phyloP scores from a whole-genome alignment of 2,888 invertebrate species.

The Polylopha cassiicola region DNA sequence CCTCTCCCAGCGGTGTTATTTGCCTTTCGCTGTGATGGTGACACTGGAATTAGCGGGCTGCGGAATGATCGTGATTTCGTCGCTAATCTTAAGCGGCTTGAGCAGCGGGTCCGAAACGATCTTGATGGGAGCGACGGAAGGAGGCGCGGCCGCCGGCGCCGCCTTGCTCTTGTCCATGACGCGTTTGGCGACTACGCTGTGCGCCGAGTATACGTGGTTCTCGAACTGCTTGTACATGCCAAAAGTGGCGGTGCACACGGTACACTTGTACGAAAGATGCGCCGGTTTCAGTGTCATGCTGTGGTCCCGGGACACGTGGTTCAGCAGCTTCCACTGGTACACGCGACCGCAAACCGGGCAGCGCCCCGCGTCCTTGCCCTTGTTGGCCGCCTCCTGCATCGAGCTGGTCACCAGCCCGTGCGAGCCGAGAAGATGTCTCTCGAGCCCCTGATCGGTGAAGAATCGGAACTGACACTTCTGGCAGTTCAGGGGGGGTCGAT shows the following conservation, averaged over 20 bases:
- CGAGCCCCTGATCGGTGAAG: conserved; percentile 97
- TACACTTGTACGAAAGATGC: conserved; percentile 95
- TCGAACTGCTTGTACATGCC: conserved; percentile 98
- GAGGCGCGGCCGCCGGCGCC: conserved; percentile 39
- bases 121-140: conserved; percentile 35
- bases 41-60: conserved; percentile 82
- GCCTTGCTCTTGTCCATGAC: conserved; percentile 87
- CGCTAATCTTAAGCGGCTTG: conserved; percentile 92
- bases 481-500: conserved; percentile 95
- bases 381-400: conserved; percentile 97
- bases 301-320: conserved; percentile 95
- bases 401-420: conserved; percentile 97
- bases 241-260: conserved; percentile 95
- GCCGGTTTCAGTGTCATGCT: conserved; percentile 95
- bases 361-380: conserved; percentile 94
- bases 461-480: conserved; percentile 97
- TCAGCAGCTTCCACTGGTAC: conserved; percentile 87
- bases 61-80: conserved; percentile 94
- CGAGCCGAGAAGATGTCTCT: conserved; percentile 95
- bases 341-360: conserved; percentile 97
- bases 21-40: conserved; percentile 68
- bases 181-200: conserved; percentile 92
- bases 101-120: conserved; percentile 79
- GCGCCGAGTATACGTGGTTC: conserved; percentile 95
- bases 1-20: conserved; percentile 53